Conservation (phyloP, 2,888 invertebrate genomes). For the Drosophila melanocephala region DNA sequence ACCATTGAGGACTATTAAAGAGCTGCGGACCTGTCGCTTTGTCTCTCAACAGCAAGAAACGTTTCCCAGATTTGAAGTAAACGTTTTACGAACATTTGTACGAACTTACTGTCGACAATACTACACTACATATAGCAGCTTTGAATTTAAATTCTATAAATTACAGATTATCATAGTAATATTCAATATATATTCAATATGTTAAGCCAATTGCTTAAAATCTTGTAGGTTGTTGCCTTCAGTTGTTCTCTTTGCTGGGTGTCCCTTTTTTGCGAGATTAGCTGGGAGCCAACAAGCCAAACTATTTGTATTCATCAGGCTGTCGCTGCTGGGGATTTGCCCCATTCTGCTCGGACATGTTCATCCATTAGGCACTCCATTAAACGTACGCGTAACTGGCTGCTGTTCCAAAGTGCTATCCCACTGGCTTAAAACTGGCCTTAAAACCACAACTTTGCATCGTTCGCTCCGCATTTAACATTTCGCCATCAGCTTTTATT, state of each 20-base stretch:
- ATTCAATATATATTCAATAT: background rate
- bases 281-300: slow-evolving; percentile 12
- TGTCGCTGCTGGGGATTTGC: slow-evolving; percentile 3
- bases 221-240: background rate
- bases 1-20: background rate
- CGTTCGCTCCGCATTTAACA: slow-evolving; percentile 46
- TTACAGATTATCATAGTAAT: background rate
- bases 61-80: background rate
- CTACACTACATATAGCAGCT: background rate
- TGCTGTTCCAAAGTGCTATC: slow-evolving; percentile 42
- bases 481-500: slow-evolving; percentile 26
- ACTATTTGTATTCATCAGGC: slow-evolving; percentile 45
- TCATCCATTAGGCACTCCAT: slow-evolving; percentile 51
- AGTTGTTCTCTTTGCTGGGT: background rate
- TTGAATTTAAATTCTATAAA: background rate
- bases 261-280: background rate
- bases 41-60: background rate
- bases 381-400: slow-evolving; percentile 52
- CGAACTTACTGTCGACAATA: too few species aligned
- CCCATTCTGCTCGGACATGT: slow-evolving; percentile 26
- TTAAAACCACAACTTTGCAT: slow-evolving; percentile 49
- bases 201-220: background rate
- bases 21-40: background rate
- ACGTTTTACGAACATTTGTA: background rate
- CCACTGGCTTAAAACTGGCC: slow-evolving; percentile 38